Evolutionary conservation across 2,888 invertebrate species (phyloP).

Genomic region (Bombylius discolor): DNA sequence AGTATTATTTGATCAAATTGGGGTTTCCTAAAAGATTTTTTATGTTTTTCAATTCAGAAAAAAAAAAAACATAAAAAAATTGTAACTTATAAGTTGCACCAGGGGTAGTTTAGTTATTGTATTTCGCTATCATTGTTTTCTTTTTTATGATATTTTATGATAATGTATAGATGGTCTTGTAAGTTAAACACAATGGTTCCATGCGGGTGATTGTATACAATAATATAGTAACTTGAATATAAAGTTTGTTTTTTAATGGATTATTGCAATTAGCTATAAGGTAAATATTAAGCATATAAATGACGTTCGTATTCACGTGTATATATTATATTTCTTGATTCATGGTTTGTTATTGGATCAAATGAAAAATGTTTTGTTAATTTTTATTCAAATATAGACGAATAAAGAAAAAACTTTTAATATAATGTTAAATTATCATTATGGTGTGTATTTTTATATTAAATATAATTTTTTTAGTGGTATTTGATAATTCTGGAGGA

Average conservation of each 20-base stretch:
- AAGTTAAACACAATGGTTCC: not conserved
- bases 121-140: no score
- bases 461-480: no score
- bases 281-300: not conserved
- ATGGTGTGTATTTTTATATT: no score
- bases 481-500: no score
- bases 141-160: not conserved
- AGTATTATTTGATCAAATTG: not conserved
- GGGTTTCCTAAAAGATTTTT: not conserved
- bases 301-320: not conserved
- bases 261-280: constrained; percentile 15
- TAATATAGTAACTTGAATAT: not conserved
- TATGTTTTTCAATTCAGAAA: no score
- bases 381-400: not conserved
- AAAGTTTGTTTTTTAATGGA: constrained; percentile 11
- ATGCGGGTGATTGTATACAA: not conserved
- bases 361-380: not conserved
- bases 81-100: not conserved
- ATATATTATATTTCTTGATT: not conserved
- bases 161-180: not conserved
- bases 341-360: not conserved
- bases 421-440: no score
- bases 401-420: not conserved
- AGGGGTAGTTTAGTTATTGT: no score
- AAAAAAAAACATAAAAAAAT: not conserved